Evolutionary conservation across 2,888 invertebrate species (phyloP), one percentile per base, ranked within the genome.

Genomic region (Hydropsyche betteni): DNA sequence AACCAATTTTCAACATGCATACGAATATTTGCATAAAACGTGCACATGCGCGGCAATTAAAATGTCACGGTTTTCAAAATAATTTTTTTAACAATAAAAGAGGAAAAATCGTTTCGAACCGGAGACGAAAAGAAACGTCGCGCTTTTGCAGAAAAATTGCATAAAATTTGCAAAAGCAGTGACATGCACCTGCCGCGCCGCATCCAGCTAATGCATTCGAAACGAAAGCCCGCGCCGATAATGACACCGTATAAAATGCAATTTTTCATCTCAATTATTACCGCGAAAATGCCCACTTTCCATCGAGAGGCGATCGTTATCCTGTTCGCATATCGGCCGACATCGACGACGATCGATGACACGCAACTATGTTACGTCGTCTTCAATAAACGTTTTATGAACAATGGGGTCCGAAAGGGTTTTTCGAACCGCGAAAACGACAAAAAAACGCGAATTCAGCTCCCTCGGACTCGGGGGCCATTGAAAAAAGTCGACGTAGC

Each of bases 401-500:
- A 58, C 58, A 58, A 58, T 58, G 58, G 58, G 53, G 53, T 53
- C 53, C 5, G 53, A 10, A 14, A 53, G 14, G 10, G 44, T 44
- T 44, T 44, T 58, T 58, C 24, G 58, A 58, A 24, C 16, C 24
- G 58, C 58, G 58, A 64, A 64, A 36, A 64, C n/a, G 36, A 64
- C 34, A 36, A 64, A 64, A 24, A 64, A 64, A n/a, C 33, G 34
- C 55, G 64, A 36, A 64, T 34, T 44, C 44, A 10, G 44, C 44
- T 44, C 44, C 44, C 44, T 10, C 44, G 44, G 24, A 24, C 24
- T 24, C 24, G 24, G 24, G 24, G 24, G 44, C 44, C 44, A 10
- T 44, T 44, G 34, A 64, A 64, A 36, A 72, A 72, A 72, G 33
- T 55, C 72, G 55, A 12, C 52, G 53, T 44, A 70, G 72, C 72